These are phyloP conservation scores for Orchestes rusci DNA, from an alignment of 2,888 invertebrate genomes.

Conservation along the genomic window DNA sequence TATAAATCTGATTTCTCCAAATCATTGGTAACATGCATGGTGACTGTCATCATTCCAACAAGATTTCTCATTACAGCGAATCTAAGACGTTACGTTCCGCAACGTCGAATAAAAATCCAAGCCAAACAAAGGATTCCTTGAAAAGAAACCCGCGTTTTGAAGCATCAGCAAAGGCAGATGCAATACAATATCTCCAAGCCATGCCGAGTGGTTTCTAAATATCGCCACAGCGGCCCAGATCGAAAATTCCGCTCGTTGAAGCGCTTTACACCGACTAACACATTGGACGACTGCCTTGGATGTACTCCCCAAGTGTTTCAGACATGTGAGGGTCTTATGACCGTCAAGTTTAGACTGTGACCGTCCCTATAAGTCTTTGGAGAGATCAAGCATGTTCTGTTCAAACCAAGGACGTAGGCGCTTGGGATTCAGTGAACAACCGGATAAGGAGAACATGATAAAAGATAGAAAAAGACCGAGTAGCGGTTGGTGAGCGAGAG, in stretches of 20 bases:
- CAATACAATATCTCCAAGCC: constrained; percentile 17
- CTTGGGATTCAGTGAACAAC: constrained; percentile 13
- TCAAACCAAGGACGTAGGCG: constrained; percentile 8
- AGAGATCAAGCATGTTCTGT: not conserved
- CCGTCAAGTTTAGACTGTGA: constrained; percentile 15
- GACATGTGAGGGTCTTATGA: constrained; percentile 19
- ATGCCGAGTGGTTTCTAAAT: constrained; percentile 15
- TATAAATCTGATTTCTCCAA: too few relatives aligned
- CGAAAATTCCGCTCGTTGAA: too few relatives aligned
- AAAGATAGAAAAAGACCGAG: constrained; percentile 10
- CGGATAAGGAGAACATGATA: constrained; percentile 9
- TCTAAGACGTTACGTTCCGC: too few relatives aligned
- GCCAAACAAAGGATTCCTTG: constrained; percentile 1
- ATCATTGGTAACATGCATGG: too few relatives aligned
- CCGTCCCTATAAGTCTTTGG: not conserved
- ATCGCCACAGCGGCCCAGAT: constrained; percentile 12
- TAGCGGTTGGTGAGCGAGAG: too few relatives aligned
- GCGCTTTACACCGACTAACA: not conserved
- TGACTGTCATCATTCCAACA: too few relatives aligned
- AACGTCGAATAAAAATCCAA: too few relatives aligned
- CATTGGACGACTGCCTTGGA: constrained; percentile 17
- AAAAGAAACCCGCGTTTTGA: constrained; percentile 1
- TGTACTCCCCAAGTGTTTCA: constrained; percentile 22
- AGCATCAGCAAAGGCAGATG: constrained; percentile 13
- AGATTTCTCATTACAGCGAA: too few relatives aligned